Base-by-base conservation (phyloP, 2,888 invertebrate species). In the Sinopyrophorus schimmeli region DNA sequence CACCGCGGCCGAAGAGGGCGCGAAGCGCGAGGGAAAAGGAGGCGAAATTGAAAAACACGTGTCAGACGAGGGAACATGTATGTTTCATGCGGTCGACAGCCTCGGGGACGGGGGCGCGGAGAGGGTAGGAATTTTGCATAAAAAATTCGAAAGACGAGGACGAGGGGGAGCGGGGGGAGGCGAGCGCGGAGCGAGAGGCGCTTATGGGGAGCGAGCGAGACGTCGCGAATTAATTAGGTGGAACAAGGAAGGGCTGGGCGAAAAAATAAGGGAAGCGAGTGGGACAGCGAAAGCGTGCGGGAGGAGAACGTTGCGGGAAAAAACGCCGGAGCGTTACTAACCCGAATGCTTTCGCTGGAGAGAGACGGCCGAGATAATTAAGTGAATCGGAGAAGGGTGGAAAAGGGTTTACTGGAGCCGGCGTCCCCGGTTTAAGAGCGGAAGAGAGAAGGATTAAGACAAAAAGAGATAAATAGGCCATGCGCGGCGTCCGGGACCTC, bases 391-490 rank as follows among this genome's bases (percentile, higher is more conserved):
- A 53, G 53, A 41, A 44, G 48, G 48, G 38, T 18, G 41, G 43
- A 53, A 50, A 41, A 53, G 48, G 32, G 54, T 42, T 44, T 53
- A 58, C 53, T 46, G 57, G 46, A 50, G 53, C 53, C 23, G 48
- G 47, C 51, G n/a, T n/a, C n/a, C 44, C 53, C 51, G 52, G 55
- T 51, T 55, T 56, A 57, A 60, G 66, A 65, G 67, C 59, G 64
- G 61, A 68, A 71, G 71, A 59, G 72, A 71, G 72, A 71, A n/a
- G 65, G 23, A 65, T 63, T 70, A 72, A 73, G 73, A 73, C 72
- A 73, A 74, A 73, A 73, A 73, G 72, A 72, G 73, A 73, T 73
- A 73, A 73, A 73, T 64, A 73, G 68, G 67, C 68, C 70, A 72
- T 72, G 73, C 73, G 73, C 71, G 71, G 66, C 63, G 63, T 66